Percentiles rank a stretch among this genome's conserved stretches.
phyloP scores from a whole-genome alignment of 2,888 invertebrate genomes.

The Hirudinaria manillensis region DNA sequence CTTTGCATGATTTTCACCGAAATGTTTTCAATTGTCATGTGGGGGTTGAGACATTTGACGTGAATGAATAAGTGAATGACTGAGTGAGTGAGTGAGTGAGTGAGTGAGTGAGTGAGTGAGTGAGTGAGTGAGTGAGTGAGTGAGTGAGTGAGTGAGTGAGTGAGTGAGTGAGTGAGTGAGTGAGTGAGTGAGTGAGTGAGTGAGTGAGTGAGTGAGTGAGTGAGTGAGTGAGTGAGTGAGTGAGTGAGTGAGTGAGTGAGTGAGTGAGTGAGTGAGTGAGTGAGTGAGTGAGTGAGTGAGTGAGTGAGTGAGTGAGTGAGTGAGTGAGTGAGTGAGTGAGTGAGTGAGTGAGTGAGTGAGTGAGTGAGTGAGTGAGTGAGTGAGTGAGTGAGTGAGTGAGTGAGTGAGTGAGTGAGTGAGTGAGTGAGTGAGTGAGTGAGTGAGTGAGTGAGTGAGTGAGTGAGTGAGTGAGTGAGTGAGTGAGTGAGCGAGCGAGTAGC shows the following conservation, averaged over 20 bases:
- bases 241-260: slow-evolving; percentile 26
- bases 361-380: slow-evolving; percentile 21
- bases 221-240: slow-evolving; percentile 23
- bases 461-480: neutral
- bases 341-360: slow-evolving; percentile 21
- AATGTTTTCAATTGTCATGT: no score
- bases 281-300: slow-evolving; percentile 28
- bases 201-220: slow-evolving; percentile 36
- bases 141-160: slow-evolving; percentile 34
- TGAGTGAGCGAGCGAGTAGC: no score
- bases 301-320: slow-evolving; percentile 24
- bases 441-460: neutral
- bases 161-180: slow-evolving; percentile 37
- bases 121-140: slow-evolving; percentile 28
- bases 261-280: slow-evolving; percentile 30
- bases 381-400: slow-evolving; percentile 25
- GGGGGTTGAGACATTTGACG: no score
- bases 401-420: slow-evolving; percentile 25
- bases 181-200: slow-evolving; percentile 37
- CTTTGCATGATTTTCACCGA: no score
- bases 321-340: slow-evolving; percentile 16
- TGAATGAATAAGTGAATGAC: slow-evolving; percentile 16
- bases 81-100: slow-evolving; percentile 26
- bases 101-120: slow-evolving; percentile 26
- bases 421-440: slow-evolving; percentile 24